Conservation (phyloP, 2,888 invertebrate genomes). For the Lycocerus yunnanus region DNA sequence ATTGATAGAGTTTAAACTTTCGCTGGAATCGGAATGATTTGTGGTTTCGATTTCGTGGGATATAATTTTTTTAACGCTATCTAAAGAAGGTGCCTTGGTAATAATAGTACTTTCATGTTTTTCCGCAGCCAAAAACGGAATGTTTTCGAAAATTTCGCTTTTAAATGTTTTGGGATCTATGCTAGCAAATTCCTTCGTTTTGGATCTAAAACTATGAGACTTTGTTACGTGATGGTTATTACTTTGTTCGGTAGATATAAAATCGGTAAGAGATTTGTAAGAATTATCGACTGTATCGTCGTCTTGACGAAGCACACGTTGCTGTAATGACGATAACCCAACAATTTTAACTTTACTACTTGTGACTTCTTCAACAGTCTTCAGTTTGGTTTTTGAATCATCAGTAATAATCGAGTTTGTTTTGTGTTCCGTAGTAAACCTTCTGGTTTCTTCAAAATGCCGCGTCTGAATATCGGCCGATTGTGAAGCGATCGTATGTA, state of each 20-base stretch:
- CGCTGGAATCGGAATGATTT: constrained; percentile 21
- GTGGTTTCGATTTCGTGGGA: constrained; percentile 7
- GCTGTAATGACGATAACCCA: constrained; percentile 61
- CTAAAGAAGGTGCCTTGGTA: constrained; percentile 57
- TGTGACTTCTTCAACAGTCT: constrained; percentile 38
- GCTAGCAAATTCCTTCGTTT: constrained; percentile 47
- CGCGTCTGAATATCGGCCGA: neutral
- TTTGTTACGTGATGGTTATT: constrained; percentile 67
- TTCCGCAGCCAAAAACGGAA: neutral
- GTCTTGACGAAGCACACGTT: constrained; percentile 57
- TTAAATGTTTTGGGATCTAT: constrained; percentile 7
- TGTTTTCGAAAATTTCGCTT: constrained; percentile 10
- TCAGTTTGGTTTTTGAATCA: neutral
- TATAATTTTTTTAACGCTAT: constrained; percentile 62
- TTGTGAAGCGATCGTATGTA: neutral
- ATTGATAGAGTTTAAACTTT: constrained; percentile 24
- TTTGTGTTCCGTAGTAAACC: neutral
- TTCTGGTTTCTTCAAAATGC: neutral
- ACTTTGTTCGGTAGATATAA: constrained; percentile 48
- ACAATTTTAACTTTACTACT: constrained; percentile 56
- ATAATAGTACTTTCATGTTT: constrained; percentile 24
- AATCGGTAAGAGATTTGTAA: constrained; percentile 52
- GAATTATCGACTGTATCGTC: constrained; percentile 42
- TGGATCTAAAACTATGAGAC: constrained; percentile 72
- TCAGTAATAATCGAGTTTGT: constrained; percentile 5